Conservation (phyloP, 2,888 invertebrate species). For the Chrysolina americana region DNA sequence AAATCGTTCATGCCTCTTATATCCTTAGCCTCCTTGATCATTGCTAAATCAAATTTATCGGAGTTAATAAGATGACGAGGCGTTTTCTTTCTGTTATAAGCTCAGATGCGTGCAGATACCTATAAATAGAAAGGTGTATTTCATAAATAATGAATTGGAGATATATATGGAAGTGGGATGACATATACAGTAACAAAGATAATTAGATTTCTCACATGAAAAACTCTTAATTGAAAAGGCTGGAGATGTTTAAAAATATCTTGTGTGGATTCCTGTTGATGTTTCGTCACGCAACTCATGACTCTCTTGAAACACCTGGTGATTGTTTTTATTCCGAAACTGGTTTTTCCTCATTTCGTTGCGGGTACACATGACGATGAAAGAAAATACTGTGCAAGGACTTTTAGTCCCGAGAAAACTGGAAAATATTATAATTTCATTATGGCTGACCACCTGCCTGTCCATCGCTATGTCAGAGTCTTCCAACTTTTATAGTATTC, state of each 20-base stretch:
- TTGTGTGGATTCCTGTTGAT: constrained; percentile 18
- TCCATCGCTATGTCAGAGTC: too few relatives aligned
- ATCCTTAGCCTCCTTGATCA: constrained; percentile 41
- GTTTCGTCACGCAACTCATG: constrained; percentile 16
- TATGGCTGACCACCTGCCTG: too few relatives aligned
- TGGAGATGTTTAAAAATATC: constrained; percentile 7
- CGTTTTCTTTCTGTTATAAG: constrained; percentile 34
- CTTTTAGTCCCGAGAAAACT: too few relatives aligned
- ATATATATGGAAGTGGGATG: constrained; percentile 40
- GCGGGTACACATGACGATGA: neutral
- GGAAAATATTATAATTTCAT: too few relatives aligned
- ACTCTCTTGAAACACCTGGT: constrained; percentile 6
- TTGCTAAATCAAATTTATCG: constrained; percentile 48
- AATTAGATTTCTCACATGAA: constrained; percentile 17
- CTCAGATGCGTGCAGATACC: constrained; percentile 25
- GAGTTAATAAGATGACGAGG: constrained; percentile 40
- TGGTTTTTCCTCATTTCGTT: constrained; percentile 5
- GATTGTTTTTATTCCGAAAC: neutral
- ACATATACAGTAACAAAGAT: constrained; percentile 31
- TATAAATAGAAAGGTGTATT: constrained; percentile 38
- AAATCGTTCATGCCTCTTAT: constrained; percentile 48
- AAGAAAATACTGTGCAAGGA: too few relatives aligned
- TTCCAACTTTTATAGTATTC: too few relatives aligned
- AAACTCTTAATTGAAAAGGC: constrained; percentile 18
- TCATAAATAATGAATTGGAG: constrained; percentile 41